Evolutionary conservation across 1,140 invertebrate species (phyloP), one percentile per base, ranked within the genome.

Genomic region (Halictus rubicundus): DNA sequence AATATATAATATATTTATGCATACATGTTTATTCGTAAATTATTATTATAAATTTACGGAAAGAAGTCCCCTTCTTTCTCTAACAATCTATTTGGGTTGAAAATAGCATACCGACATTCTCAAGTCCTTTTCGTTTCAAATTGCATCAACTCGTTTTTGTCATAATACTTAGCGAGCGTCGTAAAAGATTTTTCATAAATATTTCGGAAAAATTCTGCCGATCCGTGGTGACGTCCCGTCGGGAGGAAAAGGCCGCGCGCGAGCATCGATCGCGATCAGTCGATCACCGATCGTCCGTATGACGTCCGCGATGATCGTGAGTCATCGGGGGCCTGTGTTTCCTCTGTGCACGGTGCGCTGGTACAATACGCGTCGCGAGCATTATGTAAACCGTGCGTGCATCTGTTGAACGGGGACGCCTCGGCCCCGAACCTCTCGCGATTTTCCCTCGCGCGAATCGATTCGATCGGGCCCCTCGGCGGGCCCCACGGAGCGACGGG

Each of bases 371-470:
- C 39, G 57, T 25, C n/a, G 54, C 23, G 57, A n/a, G 25, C 46
- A 71, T 85, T 85, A 85, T 81, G 72, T 77, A 85, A 85, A 85
- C 81, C 49, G 27, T 72, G 77, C 27, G 37, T 14, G 75, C 66
- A 27, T 61, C 39, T 12, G 39, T 12, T 42, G 39, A 42, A 42
- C 39, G 39, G 39, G 39, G 39, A 42, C 61, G 72, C 12, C 25
- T 16, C 23, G 59, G 27, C n/a, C 39, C 7, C 23, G 63, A 59
- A 12, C 10, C 42, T 25, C 57, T 25, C 57, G 75, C 59, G 68
- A 78, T 78, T 78, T 78, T 78, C 68, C 60, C 27, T 72, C 76
- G 76, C 76, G 76, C 60, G 76, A 54, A 72, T 72, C 76, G 60
- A 72, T 78, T 49, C 32, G 76, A 64, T 21, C 46, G 42, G 9